Evolutionary conservation across 2,113 vertebrate genomes (phyloP), one percentile per base, ranked within the genome.

Genomic region (Capricornis sumatraensis): DNA sequence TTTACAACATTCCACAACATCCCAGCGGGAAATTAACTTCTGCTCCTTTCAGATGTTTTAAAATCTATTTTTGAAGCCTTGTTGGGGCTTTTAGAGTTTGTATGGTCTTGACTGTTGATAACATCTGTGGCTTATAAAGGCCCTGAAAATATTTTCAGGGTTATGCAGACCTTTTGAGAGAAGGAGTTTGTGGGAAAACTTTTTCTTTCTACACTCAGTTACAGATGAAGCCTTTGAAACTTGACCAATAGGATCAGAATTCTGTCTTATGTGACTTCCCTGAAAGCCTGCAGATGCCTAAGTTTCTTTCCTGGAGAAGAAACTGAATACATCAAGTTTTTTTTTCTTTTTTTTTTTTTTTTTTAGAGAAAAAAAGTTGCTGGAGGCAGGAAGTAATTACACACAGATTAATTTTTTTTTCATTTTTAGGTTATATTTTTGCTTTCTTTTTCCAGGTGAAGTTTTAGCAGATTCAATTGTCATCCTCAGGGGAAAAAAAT

Each of bases 111-210:
- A 60, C 92, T 71, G 76, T 33, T 90, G 97, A 91, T 96, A 97
- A 87, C 91, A 96, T 94, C 89, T 97, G 96, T 90, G 87, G 71
- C 87, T 97, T 92, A 74, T 92, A 64, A 97, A 79, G 62, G 53
- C 19, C 79, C 47, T 71, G 78, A 40, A 81, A 76, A 52, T 67
- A 74, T 89, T 92, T 74, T 53, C 74, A 67, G 55, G 30, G 25
- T 96, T 64, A 86, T 93, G 83, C 55, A 86, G 89, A 90, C 30
- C 43, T 87, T 95, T 93, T 23, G 83, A 88, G 90, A 82, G 74
- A 87, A 96, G 76, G 33, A 67, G 43, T 95, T 84, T 76, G 89
- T 94, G 96, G 84, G 87, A 96, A 52, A 52, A 30, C 83, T 85
- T n/a, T 40, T 71, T 79, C 57, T 74, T 58, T 10, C 83, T 57